Evolutionary conservation across 1,140 invertebrate species (phyloP), one percentile per base, ranked within the genome.

Genomic region (Pseudobourletiella spinata): DNA sequence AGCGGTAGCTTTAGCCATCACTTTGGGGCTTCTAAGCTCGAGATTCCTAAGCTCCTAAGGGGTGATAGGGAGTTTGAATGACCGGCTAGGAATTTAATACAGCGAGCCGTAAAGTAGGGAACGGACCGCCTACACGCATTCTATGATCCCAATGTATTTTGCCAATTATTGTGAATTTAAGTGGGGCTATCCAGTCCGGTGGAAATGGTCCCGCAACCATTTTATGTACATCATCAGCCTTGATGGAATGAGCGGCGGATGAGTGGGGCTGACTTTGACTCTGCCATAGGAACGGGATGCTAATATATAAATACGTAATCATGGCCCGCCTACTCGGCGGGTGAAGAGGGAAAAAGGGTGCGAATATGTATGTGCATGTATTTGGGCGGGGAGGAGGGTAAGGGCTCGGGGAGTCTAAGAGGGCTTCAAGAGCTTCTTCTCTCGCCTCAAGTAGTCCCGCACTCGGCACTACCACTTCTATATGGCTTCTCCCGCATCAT

Each of bases 51-150:
- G n/a, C n/a, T n/a, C n/a, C n/a, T n/a, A n/a, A n/a, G n/a, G n/a
- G n/a, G n/a, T n/a, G n/a, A n/a, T n/a, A n/a, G n/a, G n/a, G n/a
- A n/a, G n/a, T n/a, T n/a, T n/a, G n/a, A n/a, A n/a, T n/a, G n/a
- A n/a, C n/a, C n/a, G 30, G 50, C 22, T 29, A 61, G 55, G 59
- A 61, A 61, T 61, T 61, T 61, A 61, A 61, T 61, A 61, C 59
- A 61, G 42, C 50, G 44, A 28, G 39, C 51, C 51, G 51, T 61
- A 61, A 61, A 61, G 55, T 54, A 61, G 50, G 50, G 55, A 24
- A 54, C 26, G n/a, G n/a, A 30, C 50, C 51, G 44, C n/a, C n/a
- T n/a, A n/a, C n/a, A 55, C 55, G 51, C 32, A 61, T 51, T 54
- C 26, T 50, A 30, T 25, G 18, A 32, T 44, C 48, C 29, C 43